These are phyloP conservation scores for Tiliacea citrago DNA, from an alignment of 2,888 invertebrate genomes.

Conservation along the genomic window DNA sequence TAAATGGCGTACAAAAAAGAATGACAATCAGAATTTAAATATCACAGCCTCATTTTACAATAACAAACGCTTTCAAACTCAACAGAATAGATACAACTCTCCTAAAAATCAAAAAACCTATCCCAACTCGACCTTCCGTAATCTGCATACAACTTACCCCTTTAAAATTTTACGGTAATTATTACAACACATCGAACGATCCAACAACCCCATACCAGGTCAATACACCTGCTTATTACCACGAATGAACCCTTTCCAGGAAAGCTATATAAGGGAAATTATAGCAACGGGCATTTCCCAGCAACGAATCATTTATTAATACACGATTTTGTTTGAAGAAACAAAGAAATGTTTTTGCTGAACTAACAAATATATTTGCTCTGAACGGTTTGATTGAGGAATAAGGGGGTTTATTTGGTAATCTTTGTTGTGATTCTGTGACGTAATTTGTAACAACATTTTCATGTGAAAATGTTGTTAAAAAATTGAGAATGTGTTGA, in stretches of 20 bases:
- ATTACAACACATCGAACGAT: slow-evolving; percentile 36
- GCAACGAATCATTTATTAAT: slow-evolving; percentile 15
- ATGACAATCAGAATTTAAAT: not conserved
- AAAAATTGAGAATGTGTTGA: not conserved
- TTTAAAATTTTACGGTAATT: slow-evolving; percentile 10
- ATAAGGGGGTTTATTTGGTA: slow-evolving; percentile 12
- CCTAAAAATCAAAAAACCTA: slow-evolving; percentile 30
- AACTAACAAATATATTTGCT: slow-evolving; percentile 23
- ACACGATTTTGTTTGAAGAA: slow-evolving; percentile 6
- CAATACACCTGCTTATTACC: slow-evolving; percentile 48
- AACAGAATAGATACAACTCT: not conserved
- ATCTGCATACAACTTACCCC: slow-evolving; percentile 17
- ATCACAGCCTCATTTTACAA: not conserved
- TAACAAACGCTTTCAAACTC: not conserved
- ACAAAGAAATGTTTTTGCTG: slow-evolving; percentile 13
- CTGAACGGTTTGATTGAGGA: not conserved
- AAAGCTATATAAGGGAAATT: slow-evolving; percentile 29
- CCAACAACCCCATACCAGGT: slow-evolving; percentile 48
- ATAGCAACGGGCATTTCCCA: slow-evolving; percentile 32
- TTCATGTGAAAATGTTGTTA: too few species aligned
- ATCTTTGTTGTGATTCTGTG: not conserved
- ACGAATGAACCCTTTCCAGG: slow-evolving; percentile 40
- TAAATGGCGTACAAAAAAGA: not conserved
- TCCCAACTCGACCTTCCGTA: slow-evolving; percentile 37
- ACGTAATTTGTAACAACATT: too few species aligned